Percentiles rank a stretch among this genome's conserved stretches.
Evolutionary conservation across 2,797 vertebrate species (phyloP).

Genomic region (Alfaro cultratus): DNA sequence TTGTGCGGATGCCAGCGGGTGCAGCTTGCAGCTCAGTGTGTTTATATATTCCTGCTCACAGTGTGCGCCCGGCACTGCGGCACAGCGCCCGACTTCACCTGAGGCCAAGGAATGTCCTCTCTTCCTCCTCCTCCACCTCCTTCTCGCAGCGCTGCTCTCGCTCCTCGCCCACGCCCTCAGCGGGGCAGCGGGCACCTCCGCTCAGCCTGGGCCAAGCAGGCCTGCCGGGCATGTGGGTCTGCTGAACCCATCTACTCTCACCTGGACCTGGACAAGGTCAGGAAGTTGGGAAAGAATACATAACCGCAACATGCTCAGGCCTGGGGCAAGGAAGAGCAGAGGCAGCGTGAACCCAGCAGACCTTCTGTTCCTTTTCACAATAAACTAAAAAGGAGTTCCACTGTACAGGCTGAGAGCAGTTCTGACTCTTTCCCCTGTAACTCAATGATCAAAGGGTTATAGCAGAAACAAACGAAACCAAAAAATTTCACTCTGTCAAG

Average conservation of each 20-base stretch:
- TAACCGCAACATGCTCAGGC: slow-evolving; percentile 39
- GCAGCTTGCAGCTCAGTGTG: slow-evolving; percentile 73
- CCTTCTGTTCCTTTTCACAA: slow-evolving; percentile 55
- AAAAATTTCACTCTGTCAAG: slow-evolving; percentile 47
- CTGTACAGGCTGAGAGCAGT: slow-evolving; percentile 20
- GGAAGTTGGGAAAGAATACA: slow-evolving; percentile 53
- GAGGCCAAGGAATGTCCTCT: slow-evolving; percentile 80
- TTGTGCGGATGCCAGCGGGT: slow-evolving; percentile 49
- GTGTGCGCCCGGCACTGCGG: slow-evolving; percentile 64
- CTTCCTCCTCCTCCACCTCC: slow-evolving; percentile 48
- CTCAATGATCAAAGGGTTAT: slow-evolving; percentile 54
- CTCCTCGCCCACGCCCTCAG: slow-evolving; percentile 69
- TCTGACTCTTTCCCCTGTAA: slow-evolving; percentile 31
- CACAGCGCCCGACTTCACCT: slow-evolving; percentile 62
- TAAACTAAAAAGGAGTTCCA: slow-evolving; percentile 33
- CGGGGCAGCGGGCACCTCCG: slow-evolving; percentile 66
- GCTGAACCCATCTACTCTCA: slow-evolving; percentile 46
- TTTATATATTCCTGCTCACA: slow-evolving; percentile 68
- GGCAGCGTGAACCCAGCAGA: slow-evolving; percentile 56
- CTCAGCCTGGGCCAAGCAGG: slow-evolving; percentile 52
- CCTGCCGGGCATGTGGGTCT: slow-evolving; percentile 58
- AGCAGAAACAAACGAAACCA: slow-evolving; percentile 49
- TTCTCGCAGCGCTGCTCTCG: slow-evolving; percentile 63
- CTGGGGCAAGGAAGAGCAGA: slow-evolving; percentile 49
- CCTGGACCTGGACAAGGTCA: slow-evolving; percentile 71